phyloP scores from a whole-genome alignment of 1,140 invertebrate genomes.

The Zaprionus inermis region DNA sequence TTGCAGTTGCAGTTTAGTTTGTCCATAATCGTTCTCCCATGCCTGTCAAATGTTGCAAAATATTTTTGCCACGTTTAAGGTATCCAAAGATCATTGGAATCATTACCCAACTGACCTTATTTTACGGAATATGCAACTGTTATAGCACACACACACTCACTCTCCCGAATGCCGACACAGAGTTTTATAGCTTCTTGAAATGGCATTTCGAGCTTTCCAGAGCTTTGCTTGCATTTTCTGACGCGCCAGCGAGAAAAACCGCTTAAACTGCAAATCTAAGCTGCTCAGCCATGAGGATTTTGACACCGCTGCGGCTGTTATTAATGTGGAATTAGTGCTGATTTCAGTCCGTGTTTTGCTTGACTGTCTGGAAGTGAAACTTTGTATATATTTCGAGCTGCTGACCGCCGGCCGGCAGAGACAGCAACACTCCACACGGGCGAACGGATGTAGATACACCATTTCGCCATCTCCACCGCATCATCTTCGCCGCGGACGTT shows the following conservation, averaged over 20 bases:
- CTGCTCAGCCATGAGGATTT: conserved; percentile 19
- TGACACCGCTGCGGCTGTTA: conserved; percentile 21
- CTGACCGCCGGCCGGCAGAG: conserved; percentile 31
- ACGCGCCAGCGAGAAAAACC: conserved; percentile 25
- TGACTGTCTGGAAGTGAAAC: conserved; percentile 61
- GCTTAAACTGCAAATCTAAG: conserved; percentile 22
- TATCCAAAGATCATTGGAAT: conserved; percentile 25
- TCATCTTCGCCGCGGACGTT: conserved; percentile 9
- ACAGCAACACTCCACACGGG: conserved; percentile 25
- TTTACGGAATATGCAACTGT: conserved; percentile 42
- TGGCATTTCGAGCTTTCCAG: conserved; percentile 26
- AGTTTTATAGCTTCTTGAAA: conserved; percentile 17
- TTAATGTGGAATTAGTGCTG: conserved; percentile 34
- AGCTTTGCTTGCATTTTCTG: conserved; percentile 44
- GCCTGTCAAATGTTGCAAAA: conserved; percentile 31
- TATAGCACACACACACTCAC: conserved; percentile 1
- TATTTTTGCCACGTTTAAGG: conserved; percentile 63
- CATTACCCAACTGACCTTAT: conserved; percentile 81
- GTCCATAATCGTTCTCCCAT: conserved; percentile 6
- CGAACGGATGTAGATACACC: conserved; percentile 47
- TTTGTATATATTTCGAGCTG: conserved; percentile 40
- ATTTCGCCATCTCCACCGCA: conserved; percentile 6
- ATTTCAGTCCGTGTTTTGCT: conserved; percentile 22
- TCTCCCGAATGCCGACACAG: too few species aligned
- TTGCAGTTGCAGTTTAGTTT: conserved; percentile 47